These are phyloP conservation scores for Albula glossodonta DNA, from an alignment of 2,113 vertebrate species.

Conservation along the genomic window DNA sequence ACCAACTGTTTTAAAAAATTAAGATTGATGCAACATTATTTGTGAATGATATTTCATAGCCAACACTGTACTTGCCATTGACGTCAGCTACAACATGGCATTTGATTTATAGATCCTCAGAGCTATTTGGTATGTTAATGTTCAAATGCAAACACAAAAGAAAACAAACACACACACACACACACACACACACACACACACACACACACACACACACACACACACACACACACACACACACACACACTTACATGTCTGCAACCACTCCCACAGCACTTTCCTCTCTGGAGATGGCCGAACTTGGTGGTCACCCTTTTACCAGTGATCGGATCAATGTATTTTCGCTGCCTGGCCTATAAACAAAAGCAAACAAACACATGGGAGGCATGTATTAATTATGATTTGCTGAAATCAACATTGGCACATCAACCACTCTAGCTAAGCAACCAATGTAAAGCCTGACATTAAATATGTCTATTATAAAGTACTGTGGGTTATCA, in stretches of 20 bases:
- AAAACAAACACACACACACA: slow-evolving; percentile 59
- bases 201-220: not conserved
- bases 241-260: slow-evolving; percentile 78
- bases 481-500: not conserved
- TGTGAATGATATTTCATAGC: not conserved
- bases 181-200: slow-evolving; percentile 32
- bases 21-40: not conserved
- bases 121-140: not conserved
- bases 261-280: slow-evolving; percentile 73
- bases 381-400: not conserved
- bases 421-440: not conserved
- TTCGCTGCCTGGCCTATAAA: slow-evolving; percentile 73
- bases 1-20: not conserved
- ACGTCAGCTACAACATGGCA: not conserved
- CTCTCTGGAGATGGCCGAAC: slow-evolving; percentile 75
- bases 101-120: not conserved
- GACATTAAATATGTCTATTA: not conserved
- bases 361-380: slow-evolving; percentile 38
- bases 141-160: too few relatives aligned
- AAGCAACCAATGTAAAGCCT: not conserved
- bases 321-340: slow-evolving; percentile 72
- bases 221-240: slow-evolving; percentile 29
- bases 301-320: slow-evolving; percentile 71
- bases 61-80: not conserved
- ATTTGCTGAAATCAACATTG: not conserved